A percentile compares a stretch with the other conserved stretches of the same genome.
Evolutionary conservation across 2,113 vertebrate species (phyloP).

Genomic region (Microtus oregoni): DNA sequence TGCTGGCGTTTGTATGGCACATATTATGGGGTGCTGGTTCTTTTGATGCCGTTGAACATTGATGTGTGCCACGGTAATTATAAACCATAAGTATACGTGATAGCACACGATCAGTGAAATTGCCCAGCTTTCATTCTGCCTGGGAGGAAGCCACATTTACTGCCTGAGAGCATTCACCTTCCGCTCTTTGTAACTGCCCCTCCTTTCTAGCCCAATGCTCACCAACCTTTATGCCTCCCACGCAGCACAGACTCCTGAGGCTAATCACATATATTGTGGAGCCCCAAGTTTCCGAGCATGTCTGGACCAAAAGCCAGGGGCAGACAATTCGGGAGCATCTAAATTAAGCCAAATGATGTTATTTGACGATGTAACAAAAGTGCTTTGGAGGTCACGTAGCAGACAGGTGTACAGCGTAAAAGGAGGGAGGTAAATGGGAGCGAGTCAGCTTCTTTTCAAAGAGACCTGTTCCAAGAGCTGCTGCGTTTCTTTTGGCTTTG

Average conservation of each 20-base stretch:
- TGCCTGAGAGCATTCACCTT: constrained; percentile 36
- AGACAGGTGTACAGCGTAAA: constrained; percentile 73
- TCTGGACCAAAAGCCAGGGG: constrained; percentile 27
- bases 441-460: constrained; percentile 74
- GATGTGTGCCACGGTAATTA: constrained; percentile 54
- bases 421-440: constrained; percentile 65
- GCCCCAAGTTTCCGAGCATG: neutral
- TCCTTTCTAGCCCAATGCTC: neutral
- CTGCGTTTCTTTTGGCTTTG: constrained; percentile 64
- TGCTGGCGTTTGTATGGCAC: constrained; percentile 51
- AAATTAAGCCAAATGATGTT: constrained; percentile 36
- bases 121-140: constrained; percentile 54
- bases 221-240: neutral
- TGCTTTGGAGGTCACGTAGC: constrained; percentile 65
- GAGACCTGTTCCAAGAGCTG: constrained; percentile 43
- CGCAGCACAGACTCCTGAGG: neutral
- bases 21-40: constrained; percentile 52
- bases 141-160: constrained; percentile 21
- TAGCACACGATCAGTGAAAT: constrained; percentile 43
- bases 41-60: constrained; percentile 68
- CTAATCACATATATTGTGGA: neutral
- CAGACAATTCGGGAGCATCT: constrained; percentile 4
- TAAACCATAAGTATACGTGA: constrained; percentile 78
- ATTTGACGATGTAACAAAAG: constrained; percentile 27
- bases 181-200: neutral